Evolutionary conservation across 2,113 vertebrate species (phyloP).

Genomic region (Thymallus thymallus): DNA sequence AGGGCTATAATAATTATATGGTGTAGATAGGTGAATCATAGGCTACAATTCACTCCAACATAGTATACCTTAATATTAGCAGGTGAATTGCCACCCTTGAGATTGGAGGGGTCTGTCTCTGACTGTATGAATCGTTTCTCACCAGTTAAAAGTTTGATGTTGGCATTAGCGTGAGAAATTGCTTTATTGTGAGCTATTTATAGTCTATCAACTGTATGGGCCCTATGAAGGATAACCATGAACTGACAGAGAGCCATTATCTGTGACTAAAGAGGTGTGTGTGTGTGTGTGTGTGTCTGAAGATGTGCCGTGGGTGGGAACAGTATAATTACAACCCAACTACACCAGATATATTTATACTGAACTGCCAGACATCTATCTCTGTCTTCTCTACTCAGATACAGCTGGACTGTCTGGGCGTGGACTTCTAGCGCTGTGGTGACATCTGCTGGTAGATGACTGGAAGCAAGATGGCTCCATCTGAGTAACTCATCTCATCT

Average conservation of each 20-base stretch:
- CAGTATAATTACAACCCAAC: not conserved
- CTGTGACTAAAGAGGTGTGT: not conserved
- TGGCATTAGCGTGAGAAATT: not conserved
- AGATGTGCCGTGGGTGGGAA: not conserved
- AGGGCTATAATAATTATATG: no score
- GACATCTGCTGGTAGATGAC: constrained; percentile 28
- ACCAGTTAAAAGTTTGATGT: not conserved
- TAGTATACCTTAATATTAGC: not conserved
- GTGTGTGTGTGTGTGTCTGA: constrained; percentile 1
- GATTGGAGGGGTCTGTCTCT: not conserved
- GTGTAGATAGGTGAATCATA: no score
- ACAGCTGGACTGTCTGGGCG: not conserved
- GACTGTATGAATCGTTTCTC: not conserved
- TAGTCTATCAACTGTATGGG: not conserved
- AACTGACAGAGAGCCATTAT: not conserved
- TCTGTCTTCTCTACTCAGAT: not conserved
- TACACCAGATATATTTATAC: not conserved
- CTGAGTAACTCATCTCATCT: no score
- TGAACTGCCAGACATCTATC: not conserved
- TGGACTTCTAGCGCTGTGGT: not conserved
- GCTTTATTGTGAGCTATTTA: constrained; percentile 4
- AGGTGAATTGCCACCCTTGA: not conserved
- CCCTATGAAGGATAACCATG: not conserved
- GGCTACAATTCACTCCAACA: no score
- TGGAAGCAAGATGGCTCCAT: no score